phyloP scores from a whole-genome alignment of 2,113 vertebrate genomes.

The Serranochromis macrocephalus region DNA sequence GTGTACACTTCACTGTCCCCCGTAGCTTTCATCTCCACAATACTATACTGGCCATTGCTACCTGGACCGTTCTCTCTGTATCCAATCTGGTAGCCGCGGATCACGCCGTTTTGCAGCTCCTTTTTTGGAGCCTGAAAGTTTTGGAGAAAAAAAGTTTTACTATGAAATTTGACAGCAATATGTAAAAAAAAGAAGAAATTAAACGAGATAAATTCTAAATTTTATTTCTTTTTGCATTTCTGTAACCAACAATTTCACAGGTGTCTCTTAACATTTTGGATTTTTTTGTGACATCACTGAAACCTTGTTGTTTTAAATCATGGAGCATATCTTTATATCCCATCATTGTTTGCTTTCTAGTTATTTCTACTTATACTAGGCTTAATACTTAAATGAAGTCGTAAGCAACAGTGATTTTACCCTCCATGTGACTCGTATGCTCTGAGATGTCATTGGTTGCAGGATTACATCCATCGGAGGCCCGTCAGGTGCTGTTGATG shows the following conservation, averaged over 20 bases:
- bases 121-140: slow-evolving; percentile 85
- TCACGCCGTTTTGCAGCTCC: slow-evolving; percentile 94
- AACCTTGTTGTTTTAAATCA: background rate
- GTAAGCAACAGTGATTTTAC: slow-evolving; percentile 57
- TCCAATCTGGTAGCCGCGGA: slow-evolving; percentile 96
- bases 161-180: background rate
- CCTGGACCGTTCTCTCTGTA: slow-evolving; percentile 95
- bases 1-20: slow-evolving; percentile 97
- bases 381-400: background rate
- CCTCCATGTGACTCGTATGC: slow-evolving; percentile 98
- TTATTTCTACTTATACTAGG: background rate
- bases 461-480: slow-evolving; percentile 94
- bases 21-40: slow-evolving; percentile 97
- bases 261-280: background rate
- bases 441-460: slow-evolving; percentile 93
- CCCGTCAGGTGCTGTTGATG: slow-evolving; percentile 84
- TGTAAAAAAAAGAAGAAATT: background rate
- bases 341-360: background rate
- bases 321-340: background rate
- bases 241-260: background rate
- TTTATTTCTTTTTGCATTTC: background rate
- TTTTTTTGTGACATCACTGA: background rate
- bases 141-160: background rate
- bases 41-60: slow-evolving; percentile 97
- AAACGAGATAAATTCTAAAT: background rate